Percentiles rank a stretch among this genome's conserved stretches.
Conservation (phyloP, 2,888 invertebrate genomes). For the Mythimna lalbum region DNA sequence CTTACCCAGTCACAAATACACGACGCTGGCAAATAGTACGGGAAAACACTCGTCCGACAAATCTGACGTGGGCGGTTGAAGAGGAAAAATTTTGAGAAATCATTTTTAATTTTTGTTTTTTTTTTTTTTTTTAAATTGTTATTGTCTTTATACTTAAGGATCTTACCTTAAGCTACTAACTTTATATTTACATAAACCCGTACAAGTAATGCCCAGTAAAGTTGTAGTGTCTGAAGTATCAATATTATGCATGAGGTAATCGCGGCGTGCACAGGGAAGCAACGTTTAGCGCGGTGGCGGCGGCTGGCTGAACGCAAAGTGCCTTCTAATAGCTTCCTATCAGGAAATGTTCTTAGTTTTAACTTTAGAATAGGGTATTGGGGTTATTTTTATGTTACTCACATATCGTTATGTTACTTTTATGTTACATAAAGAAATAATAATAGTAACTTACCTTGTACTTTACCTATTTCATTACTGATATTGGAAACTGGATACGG, state of each 20-base stretch:
- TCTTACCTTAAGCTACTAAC: background rate
- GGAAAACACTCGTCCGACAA: too few relatives aligned
- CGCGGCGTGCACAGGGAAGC: slow-evolving; percentile 15
- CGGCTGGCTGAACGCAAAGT: slow-evolving; percentile 45
- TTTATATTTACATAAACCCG: background rate
- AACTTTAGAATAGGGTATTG: slow-evolving; percentile 3
- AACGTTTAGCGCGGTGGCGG: slow-evolving; percentile 19
- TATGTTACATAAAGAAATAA: too few relatives aligned
- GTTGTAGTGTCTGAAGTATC: slow-evolving; percentile 35
- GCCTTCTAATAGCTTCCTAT: slow-evolving; percentile 50
- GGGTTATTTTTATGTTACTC: slow-evolving; percentile 6
- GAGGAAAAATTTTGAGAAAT: too few relatives aligned
- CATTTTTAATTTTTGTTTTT: too few relatives aligned
- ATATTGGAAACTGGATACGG: too few relatives aligned
- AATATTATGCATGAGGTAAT: slow-evolving; percentile 57
- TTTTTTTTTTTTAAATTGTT: too few relatives aligned
- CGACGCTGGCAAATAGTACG: too few relatives aligned
- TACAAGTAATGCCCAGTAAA: slow-evolving; percentile 12
- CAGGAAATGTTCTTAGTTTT: slow-evolving; percentile 40
- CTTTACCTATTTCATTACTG: too few relatives aligned
- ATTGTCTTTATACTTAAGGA: background rate
- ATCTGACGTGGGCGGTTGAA: too few relatives aligned
- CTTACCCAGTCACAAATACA: too few relatives aligned
- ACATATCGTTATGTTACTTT: too few relatives aligned
- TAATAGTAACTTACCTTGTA: background rate